Conservation (phyloP, 2,113 vertebrate species). For the Ammodytes marinus region DNA sequence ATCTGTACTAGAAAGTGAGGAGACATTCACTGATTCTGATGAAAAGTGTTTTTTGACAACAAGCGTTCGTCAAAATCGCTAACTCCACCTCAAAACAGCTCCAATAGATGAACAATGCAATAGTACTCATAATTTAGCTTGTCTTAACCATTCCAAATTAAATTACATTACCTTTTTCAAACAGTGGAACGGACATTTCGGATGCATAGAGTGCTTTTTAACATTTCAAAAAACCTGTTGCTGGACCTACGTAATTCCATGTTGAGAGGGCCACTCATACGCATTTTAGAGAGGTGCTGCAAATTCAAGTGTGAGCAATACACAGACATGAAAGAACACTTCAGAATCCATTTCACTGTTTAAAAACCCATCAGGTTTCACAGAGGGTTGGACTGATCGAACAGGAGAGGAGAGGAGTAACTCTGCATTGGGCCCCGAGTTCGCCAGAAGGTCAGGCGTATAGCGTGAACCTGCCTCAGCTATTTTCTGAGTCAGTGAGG, state of each 20-base stretch:
- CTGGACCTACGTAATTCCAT: slow-evolving; percentile 23
- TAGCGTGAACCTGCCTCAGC: slow-evolving; percentile 33
- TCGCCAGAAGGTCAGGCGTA: slow-evolving; percentile 35
- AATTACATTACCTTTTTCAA: slow-evolving; percentile 15
- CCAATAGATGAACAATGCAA: too few relatives aligned
- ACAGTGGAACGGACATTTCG: not conserved
- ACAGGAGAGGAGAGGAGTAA: slow-evolving; percentile 1
- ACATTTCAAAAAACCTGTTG: slow-evolving; percentile 13
- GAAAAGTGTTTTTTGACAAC: too few relatives aligned
- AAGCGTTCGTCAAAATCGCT: too few relatives aligned
- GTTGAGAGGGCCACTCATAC: slow-evolving; percentile 35
- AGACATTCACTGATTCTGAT: too few relatives aligned
- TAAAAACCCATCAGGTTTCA: slow-evolving; percentile 13
- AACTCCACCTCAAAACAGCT: too few relatives aligned
- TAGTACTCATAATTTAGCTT: too few relatives aligned
- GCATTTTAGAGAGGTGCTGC: slow-evolving; percentile 35
- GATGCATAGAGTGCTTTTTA: not conserved
- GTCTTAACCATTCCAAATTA: not conserved
- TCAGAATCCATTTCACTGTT: slow-evolving; percentile 39
- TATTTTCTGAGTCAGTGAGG: slow-evolving; percentile 58
- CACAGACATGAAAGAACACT: slow-evolving; percentile 31
- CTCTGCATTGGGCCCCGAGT: slow-evolving; percentile 11
- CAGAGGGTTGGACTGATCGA: slow-evolving; percentile 32
- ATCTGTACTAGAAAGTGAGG: too few relatives aligned
- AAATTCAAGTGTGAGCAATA: slow-evolving; percentile 26